phyloP scores from a whole-genome alignment of 1,140 invertebrate genomes.

The Leptoteleia sp. region DNA sequence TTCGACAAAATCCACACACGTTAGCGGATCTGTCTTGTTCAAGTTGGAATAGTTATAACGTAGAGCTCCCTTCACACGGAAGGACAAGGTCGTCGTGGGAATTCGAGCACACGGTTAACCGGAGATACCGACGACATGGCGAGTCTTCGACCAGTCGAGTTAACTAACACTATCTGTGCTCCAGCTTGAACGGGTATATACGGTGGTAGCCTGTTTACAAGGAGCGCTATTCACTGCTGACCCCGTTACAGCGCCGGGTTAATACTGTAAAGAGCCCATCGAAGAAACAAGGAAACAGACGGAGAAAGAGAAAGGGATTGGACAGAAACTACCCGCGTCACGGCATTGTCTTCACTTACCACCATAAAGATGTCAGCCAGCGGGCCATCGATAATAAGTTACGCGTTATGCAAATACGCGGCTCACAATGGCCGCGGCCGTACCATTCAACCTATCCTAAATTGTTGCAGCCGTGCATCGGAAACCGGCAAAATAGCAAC shows the following conservation, averaged over 20 bases:
- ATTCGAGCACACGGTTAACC: conserved; percentile 65
- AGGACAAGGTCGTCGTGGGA: conserved; percentile 66
- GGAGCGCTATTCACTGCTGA: conserved; percentile 65
- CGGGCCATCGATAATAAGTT: conserved; percentile 53
- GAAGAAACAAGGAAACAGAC: conserved; percentile 54
- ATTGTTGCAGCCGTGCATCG: conserved; percentile 30
- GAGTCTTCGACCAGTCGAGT: conserved; percentile 62
- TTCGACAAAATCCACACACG: conserved; percentile 11
- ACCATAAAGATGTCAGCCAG: conserved; percentile 48
- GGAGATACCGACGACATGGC: conserved; percentile 58
- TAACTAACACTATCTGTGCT: conserved; percentile 64
- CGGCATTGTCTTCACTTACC: conserved; percentile 57
- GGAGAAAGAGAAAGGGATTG: conserved; percentile 60
- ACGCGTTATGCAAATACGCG: conserved; percentile 27
- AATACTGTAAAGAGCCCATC: conserved; percentile 42
- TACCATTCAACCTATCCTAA: conserved; percentile 32
- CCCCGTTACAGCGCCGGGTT: conserved; percentile 58
- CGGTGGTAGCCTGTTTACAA: conserved; percentile 63
- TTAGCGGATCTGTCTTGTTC: conserved; percentile 33
- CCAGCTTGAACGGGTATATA: conserved; percentile 51
- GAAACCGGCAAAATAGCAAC: conserved; percentile 14
- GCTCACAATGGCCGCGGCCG: conserved; percentile 2
- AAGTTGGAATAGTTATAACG: conserved; percentile 42
- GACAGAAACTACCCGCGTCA: conserved; percentile 60
- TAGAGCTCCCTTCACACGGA: conserved; percentile 42